Base-by-base conservation (phyloP, 2,113 vertebrate species). In the Patagioenas fasciata region DNA sequence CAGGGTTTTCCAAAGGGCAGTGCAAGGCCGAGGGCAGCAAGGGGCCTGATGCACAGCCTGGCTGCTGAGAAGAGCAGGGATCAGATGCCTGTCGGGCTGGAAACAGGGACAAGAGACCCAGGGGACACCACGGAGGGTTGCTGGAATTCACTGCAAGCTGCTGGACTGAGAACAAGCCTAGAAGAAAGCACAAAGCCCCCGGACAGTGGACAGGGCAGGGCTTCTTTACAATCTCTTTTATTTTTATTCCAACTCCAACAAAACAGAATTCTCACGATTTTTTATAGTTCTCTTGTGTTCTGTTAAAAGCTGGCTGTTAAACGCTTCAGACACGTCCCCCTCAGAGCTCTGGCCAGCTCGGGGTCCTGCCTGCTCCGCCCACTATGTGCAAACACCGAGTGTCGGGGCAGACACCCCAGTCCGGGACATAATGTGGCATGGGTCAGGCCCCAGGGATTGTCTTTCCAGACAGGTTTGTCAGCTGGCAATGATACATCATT, bases 401-500 rank as follows among this genome's bases (percentile, higher is more conserved):
- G 12, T 19, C 62, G 40, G 56, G 26, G 32, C 54, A 53, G 38
- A 56, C 29, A 21, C 13, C 69, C 28, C 19, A 8, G 44, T 34
- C 44, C 14, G 58, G 84, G 57, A 32, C 26, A 7, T 4, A 20
- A 25, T 4, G 3, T 48, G 75, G 64, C 32, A 13, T 0, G 38
- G 82, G 29, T 53, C 48, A 69, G 65, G 28, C 54, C 42, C 51
- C 47, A 4, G 67, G 90, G 82, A 44, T 51, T 72, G 53, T 91
- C 81, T 44, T 69, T 31, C 34, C 89, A 88, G 92, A 42, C 87
- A 78, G 65, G 93, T 91, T 87, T 77, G 5, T 95, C 84, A 66
- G 75, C 66, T 81, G 72, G 89, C 89, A 80, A 14, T 21, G 96
- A 89, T 88, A 57, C 91, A 94, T 96, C 91, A 89, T 91, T 40